phyloP scores from a whole-genome alignment of 2,888 invertebrate genomes.

The Meghimatium bilineatum region DNA sequence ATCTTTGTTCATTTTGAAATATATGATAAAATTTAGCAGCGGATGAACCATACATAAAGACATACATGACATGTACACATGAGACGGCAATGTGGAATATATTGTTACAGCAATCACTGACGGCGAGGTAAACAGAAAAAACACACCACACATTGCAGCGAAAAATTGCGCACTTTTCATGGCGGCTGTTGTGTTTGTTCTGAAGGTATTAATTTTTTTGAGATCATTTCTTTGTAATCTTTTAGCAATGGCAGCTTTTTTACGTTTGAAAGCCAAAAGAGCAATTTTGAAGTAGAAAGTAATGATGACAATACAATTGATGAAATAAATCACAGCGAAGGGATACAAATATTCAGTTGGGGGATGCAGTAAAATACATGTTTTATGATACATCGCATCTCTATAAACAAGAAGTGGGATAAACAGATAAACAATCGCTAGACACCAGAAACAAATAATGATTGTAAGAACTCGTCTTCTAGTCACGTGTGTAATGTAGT shows the following conservation, averaged over 20 bases:
- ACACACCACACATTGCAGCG: not conserved
- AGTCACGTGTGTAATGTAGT: not conserved
- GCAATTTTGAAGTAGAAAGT: slow-evolving; percentile 5
- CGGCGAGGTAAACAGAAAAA: too few relatives aligned
- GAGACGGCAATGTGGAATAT: too few relatives aligned
- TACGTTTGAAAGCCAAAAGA: not conserved
- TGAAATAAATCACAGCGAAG: not conserved
- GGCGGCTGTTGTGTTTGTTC: not conserved
- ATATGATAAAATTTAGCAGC: not conserved
- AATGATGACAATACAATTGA: not conserved
- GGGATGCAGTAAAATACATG: not conserved
- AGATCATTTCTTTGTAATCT: too few relatives aligned
- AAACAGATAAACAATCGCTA: not conserved
- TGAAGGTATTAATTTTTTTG: not conserved
- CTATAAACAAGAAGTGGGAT: not conserved
- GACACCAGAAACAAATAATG: not conserved
- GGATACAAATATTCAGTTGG: not conserved
- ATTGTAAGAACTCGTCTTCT: not conserved
- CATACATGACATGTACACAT: too few relatives aligned
- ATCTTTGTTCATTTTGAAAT: not conserved
- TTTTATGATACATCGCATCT: not conserved
- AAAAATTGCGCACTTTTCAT: slow-evolving; percentile 10
- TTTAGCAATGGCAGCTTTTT: not conserved
- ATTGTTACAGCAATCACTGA: too few relatives aligned
- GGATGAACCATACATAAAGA: not conserved